These are phyloP conservation scores for Pachymerium ferrugineum DNA, from an alignment of 2,888 invertebrate species.

Conservation along the genomic window DNA sequence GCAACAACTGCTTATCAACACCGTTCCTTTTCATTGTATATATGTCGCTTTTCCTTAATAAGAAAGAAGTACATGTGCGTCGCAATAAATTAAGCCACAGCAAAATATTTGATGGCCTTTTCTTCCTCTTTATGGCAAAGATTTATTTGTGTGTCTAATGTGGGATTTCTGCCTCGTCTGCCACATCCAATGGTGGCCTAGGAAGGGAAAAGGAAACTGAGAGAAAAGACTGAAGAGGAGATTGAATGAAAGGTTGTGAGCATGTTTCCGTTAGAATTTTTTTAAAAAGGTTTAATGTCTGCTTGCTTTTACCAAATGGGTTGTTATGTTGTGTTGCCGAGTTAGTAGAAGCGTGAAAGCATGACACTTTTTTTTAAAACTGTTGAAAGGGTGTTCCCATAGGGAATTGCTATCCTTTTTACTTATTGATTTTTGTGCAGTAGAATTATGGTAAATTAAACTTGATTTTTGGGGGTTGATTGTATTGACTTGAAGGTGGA, in stretches of 20 bases:
- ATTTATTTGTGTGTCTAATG: constrained; percentile 20
- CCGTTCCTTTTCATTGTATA: too few species aligned
- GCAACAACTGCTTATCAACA: constrained; percentile 20
- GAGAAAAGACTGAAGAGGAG: background rate
- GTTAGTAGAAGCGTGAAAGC: background rate
- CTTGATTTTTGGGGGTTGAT: too few species aligned
- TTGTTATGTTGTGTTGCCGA: background rate
- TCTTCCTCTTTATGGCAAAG: constrained; percentile 6
- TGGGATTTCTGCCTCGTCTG: constrained; percentile 9
- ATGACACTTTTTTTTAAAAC: background rate
- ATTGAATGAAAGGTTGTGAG: constrained; percentile 2
- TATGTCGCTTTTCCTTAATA: background rate
- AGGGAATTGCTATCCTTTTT: too few species aligned
- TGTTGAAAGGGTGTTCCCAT: too few species aligned
- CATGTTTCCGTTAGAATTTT: background rate
- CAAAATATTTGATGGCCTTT: background rate
- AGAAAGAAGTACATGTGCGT: background rate
- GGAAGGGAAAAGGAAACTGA: background rate
- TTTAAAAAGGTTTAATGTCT: background rate
- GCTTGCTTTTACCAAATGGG: constrained; percentile 1
- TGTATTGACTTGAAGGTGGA: too few species aligned
- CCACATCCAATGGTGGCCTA: background rate
- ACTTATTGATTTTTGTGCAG: too few species aligned
- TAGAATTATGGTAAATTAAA: too few species aligned
- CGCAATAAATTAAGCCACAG: background rate